A percentile compares a stretch with the other conserved stretches of the same genome.
These are phyloP conservation scores for Hirtodrosophila trivittata DNA, from an alignment of 2,888 invertebrate species.

Conservation along the genomic window DNA sequence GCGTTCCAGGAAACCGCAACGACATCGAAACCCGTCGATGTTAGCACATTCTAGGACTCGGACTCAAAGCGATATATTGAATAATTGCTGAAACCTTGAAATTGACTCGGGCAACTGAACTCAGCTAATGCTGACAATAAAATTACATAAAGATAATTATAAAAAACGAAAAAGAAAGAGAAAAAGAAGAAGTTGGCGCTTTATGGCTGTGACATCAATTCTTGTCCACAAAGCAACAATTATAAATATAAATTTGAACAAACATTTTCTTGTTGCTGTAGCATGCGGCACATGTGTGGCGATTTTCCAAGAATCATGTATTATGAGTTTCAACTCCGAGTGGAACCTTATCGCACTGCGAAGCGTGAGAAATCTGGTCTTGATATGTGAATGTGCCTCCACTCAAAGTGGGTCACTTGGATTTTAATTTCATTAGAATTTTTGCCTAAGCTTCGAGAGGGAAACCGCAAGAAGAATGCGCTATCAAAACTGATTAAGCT, in stretches of 20 bases:
- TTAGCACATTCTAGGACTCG: slow-evolving; percentile 66
- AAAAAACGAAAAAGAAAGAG: neutral
- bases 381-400: slow-evolving; percentile 1
- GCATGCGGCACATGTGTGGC: slow-evolving; percentile 39
- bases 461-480: slow-evolving; percentile 3
- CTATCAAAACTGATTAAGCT: too few relatives aligned
- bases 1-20: slow-evolving; percentile 49
- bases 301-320: slow-evolving; percentile 42
- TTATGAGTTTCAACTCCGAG: slow-evolving; percentile 12
- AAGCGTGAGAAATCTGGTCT: slow-evolving; percentile 50
- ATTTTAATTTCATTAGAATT: slow-evolving; percentile 43
- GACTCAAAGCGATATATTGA: slow-evolving; percentile 34
- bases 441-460: neutral
- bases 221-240: slow-evolving; percentile 21
- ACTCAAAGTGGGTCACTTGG: slow-evolving; percentile 43
- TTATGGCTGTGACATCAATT: slow-evolving; percentile 17
- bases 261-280: slow-evolving; percentile 27
- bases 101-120: slow-evolving; percentile 35
- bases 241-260: slow-evolving; percentile 15
- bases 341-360: slow-evolving; percentile 28
- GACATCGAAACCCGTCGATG: slow-evolving; percentile 54
- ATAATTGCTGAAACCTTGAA: slow-evolving; percentile 74
- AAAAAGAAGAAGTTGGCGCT: slow-evolving; percentile 18
- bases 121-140: slow-evolving; percentile 36
- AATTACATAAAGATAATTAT: slow-evolving; percentile 51